Evolutionary conservation across 2,797 vertebrate species (phyloP).

Genomic region (Oryzias dopingdopingensis): DNA sequence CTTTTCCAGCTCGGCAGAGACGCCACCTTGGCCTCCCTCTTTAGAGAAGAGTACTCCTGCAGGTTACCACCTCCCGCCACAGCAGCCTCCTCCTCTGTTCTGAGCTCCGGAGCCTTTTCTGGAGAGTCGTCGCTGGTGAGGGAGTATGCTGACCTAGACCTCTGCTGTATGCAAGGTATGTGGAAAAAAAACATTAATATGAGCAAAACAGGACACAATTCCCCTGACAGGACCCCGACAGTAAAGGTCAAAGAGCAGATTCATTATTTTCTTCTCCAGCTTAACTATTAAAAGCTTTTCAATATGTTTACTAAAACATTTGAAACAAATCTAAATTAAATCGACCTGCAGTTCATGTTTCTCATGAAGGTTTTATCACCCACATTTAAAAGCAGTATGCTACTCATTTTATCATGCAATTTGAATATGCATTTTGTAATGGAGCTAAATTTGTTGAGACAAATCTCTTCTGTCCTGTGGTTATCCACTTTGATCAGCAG

Average conservation of each 20-base stretch:
- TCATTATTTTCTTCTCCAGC: not conserved
- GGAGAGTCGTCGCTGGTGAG: conserved; percentile 81
- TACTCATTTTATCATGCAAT: not conserved
- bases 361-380: too few relatives aligned
- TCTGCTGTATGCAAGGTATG: conserved; percentile 65
- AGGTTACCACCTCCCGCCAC: conserved; percentile 47
- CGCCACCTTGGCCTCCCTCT: conserved; percentile 75
- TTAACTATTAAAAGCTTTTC: not conserved
- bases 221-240: not conserved
- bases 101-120: conserved; percentile 51
- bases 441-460: too few relatives aligned
- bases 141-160: conserved; percentile 84
- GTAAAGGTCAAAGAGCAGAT: not conserved
- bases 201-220: not conserved
- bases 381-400: too few relatives aligned
- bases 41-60: conserved; percentile 73
- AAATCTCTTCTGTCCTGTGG: conserved; percentile 14
- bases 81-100: conserved; percentile 57
- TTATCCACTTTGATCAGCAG: conserved; percentile 54
- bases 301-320: not conserved
- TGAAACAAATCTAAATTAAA: not conserved
- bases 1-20: conserved; percentile 87
- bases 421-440: too few relatives aligned
- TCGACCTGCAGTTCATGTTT: not conserved
- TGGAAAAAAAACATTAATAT: not conserved